phyloP scores from a whole-genome alignment of 2,888 invertebrate species.

The Drosophila aldrichi region DNA sequence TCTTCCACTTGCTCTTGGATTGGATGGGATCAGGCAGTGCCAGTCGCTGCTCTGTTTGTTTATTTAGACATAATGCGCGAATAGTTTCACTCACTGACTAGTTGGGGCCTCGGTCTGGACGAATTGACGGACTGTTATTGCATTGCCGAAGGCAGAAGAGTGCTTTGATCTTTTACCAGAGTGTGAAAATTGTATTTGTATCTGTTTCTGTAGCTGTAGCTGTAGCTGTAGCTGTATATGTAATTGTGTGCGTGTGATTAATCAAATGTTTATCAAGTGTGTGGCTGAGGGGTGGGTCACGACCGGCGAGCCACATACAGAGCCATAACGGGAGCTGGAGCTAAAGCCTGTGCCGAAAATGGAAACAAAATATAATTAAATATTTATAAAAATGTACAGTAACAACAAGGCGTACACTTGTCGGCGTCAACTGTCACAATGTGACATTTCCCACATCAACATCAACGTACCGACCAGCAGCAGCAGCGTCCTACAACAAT shows the following conservation, averaged over 20 bases:
- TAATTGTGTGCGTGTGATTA: conserved; percentile 62
- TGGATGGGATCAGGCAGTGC: conserved; percentile 42
- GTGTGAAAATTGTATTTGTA: conserved; percentile 50
- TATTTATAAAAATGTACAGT: conserved; percentile 76
- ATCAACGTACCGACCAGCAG: conserved; percentile 14
- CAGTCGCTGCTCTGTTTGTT: conserved; percentile 63
- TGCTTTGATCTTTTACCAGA: conserved; percentile 68
- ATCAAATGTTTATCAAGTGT: conserved; percentile 68
- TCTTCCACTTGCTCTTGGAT: conserved; percentile 20
- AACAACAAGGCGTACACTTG: conserved; percentile 75
- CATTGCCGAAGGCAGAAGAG: conserved; percentile 35
- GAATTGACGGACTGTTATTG: conserved; percentile 56
- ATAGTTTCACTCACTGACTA: conserved; percentile 74
- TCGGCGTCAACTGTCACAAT: conserved; percentile 73
- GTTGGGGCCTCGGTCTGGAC: conserved; percentile 47
- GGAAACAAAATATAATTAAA: conserved; percentile 78
- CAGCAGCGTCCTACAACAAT: conserved; percentile 68
- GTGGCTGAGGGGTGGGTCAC: conserved; percentile 5
- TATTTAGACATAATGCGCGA: conserved; percentile 80
- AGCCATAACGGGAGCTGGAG: neutral
- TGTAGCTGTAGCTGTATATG: conserved; percentile 1
- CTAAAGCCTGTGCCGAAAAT: conserved; percentile 41
- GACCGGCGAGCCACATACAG: conserved; percentile 12
- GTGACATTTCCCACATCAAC: conserved; percentile 84
- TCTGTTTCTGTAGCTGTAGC: conserved; percentile 8